Evolutionary conservation across 1,140 invertebrate genomes (phyloP).

Genomic region (Tenebrio molitor): DNA sequence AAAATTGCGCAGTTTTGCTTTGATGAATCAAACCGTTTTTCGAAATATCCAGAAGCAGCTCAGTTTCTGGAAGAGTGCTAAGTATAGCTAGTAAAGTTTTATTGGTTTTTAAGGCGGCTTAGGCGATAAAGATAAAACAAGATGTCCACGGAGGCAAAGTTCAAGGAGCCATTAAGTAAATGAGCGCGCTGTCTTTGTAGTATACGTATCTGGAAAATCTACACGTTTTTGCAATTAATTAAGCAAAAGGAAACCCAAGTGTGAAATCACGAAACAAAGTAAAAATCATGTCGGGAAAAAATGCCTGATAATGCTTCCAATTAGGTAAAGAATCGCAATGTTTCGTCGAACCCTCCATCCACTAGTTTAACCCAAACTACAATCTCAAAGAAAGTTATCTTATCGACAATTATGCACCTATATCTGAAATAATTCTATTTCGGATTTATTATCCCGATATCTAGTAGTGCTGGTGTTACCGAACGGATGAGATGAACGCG

Average conservation of each 20-base stretch:
- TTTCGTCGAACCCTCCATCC: too few species aligned
- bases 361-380: background rate
- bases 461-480: conserved; percentile 6
- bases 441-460: background rate
- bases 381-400: conserved; percentile 13
- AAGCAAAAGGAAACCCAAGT: background rate
- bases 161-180: conserved; percentile 6
- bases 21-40: too few species aligned
- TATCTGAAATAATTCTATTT: conserved; percentile 1
- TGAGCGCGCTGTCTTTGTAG: background rate
- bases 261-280: background rate
- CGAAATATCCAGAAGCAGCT: too few species aligned
- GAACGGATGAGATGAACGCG: too few species aligned
- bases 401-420: conserved; percentile 16
- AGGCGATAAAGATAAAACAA: conserved; percentile 11
- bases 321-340: too few species aligned
- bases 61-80: too few species aligned
- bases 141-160: background rate
- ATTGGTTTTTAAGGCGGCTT: background rate
- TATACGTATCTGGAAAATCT: conserved; percentile 1
- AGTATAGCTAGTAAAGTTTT: background rate
- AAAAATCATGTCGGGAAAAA: too few species aligned
- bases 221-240: conserved; percentile 11
- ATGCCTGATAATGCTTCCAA: too few species aligned
- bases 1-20: too few species aligned